Evolutionary conservation across 2,797 vertebrate genomes (phyloP).

Genomic region (Gadopsis marmoratus): DNA sequence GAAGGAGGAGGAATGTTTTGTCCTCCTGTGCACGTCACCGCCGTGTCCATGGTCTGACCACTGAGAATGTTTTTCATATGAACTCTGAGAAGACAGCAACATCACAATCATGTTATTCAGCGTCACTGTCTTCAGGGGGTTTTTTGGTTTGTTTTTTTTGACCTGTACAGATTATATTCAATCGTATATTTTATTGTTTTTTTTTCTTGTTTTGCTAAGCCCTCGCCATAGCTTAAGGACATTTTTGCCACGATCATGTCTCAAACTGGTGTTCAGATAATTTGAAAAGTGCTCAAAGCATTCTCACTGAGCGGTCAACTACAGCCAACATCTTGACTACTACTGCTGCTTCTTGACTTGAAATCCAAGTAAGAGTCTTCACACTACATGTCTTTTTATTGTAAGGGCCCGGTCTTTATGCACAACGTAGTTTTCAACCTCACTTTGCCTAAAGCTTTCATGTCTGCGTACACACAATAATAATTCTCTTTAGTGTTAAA

Average conservation of each 20-base stretch:
- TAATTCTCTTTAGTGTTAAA: not conserved
- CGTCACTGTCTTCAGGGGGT: constrained; percentile 67
- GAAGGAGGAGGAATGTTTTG: constrained; percentile 72
- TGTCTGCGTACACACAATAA: constrained; percentile 3
- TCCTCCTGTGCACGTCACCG: constrained; percentile 71
- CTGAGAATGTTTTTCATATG: constrained; percentile 89
- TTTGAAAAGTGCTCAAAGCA: constrained; percentile 59
- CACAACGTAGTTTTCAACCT: constrained; percentile 1
- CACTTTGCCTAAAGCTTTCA: constrained; percentile 15
- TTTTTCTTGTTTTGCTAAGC: constrained; percentile 46
- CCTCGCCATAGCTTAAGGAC: constrained; percentile 60
- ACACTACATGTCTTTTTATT: constrained; percentile 29
- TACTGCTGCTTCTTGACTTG: constrained; percentile 76
- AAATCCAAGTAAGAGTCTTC: constrained; percentile 52
- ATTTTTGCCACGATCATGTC: constrained; percentile 57
- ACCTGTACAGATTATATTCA: constrained; percentile 82
- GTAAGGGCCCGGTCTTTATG: not conserved
- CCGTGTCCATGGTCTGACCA: constrained; percentile 87
- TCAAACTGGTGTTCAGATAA: constrained; percentile 56
- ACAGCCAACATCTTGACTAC: constrained; percentile 76
- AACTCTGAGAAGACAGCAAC: constrained; percentile 73
- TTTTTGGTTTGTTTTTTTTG: constrained; percentile 36
- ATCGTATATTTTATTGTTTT: constrained; percentile 72
- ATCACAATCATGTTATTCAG: constrained; percentile 75
- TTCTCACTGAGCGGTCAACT: constrained; percentile 52